Base-by-base conservation (phyloP, 2,888 invertebrate genomes). In the Chelonus formosanus region DNA sequence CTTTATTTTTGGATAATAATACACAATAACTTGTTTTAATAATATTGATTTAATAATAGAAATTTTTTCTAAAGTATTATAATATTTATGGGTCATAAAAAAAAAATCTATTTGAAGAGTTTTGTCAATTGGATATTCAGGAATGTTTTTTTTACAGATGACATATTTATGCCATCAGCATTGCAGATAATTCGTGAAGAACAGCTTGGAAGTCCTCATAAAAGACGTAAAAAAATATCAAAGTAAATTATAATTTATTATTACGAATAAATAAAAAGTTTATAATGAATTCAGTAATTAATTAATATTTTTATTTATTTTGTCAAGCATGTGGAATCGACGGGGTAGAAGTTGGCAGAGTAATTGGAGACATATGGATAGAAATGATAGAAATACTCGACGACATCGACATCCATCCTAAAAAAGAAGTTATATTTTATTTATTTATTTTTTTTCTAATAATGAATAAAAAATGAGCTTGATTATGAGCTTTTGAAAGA, bases 161-260 rank as follows among this genome's bases (percentile, higher is more conserved):
- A 82, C 55, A 76, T 74, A 56, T 78, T 82, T 63, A 78, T 82
- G 64, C 83, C 83, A 53, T 83, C 83, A 40, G 79, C 83, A 40
- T 76, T 83, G 66, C 83, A 83, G 74, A 83, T 83, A 67, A 80
- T 83, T 55, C 77, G 79, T 31, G 81, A 83, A 63, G 80, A 80
- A 65, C 83, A 83, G 68, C 73, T 81, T 6, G 78, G 77, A 34
- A 76, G 75, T 70, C 20, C 20, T 2, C 76, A 82, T 70, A 83
- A 81, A 71, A 80, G 82, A 68, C 81, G 81, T 71, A 85, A 85
- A 78, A 86, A 85, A 76, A 78, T 85, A 70, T 81, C 84, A 71
- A 85, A 84, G 86, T 85, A 78, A 83, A 82, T 81, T 62, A 31
- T 5, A 8, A 54, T 50, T 50, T 6, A 32, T 34, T 52, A 48